Conservation (phyloP, 2,797 vertebrate species). For the Alosa sapidissima region DNA sequence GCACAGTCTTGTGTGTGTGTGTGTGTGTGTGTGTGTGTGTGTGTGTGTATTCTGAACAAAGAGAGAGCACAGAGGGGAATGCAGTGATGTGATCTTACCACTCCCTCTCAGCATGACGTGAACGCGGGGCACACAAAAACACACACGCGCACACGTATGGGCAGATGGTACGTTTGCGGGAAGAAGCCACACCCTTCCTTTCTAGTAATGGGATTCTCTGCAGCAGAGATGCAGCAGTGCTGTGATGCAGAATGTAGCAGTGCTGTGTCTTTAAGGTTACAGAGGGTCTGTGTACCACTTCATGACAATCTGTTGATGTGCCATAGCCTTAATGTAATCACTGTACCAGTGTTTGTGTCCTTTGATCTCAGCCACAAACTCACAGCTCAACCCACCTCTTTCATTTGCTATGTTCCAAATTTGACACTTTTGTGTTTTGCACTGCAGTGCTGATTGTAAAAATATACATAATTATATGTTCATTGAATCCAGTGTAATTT, state of each 20-base stretch:
- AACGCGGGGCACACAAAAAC: background rate
- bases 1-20: background rate
- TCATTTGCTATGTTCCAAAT: too few relatives aligned
- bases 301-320: background rate
- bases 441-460: background rate
- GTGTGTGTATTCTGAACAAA: background rate
- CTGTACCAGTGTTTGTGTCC: background rate
- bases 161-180: background rate
- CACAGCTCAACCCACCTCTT: background rate
- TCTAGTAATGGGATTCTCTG: slow-evolving; percentile 7
- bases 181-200: background rate
- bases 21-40: background rate
- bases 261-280: background rate
- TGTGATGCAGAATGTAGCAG: background rate
- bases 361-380: too few relatives aligned
- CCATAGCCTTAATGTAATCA: background rate
- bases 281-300: background rate
- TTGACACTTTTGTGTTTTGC: too few relatives aligned
- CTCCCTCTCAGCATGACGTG: background rate
- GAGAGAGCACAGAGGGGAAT: background rate
- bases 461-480: background rate
- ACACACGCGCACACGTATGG: background rate
- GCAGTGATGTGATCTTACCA: background rate
- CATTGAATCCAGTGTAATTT: background rate
- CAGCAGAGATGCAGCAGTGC: background rate